Percentiles rank a stretch among this genome's conserved stretches.
phyloP scores from a whole-genome alignment of 2,888 invertebrate species.

The Hydroisotoma schaefferi region DNA sequence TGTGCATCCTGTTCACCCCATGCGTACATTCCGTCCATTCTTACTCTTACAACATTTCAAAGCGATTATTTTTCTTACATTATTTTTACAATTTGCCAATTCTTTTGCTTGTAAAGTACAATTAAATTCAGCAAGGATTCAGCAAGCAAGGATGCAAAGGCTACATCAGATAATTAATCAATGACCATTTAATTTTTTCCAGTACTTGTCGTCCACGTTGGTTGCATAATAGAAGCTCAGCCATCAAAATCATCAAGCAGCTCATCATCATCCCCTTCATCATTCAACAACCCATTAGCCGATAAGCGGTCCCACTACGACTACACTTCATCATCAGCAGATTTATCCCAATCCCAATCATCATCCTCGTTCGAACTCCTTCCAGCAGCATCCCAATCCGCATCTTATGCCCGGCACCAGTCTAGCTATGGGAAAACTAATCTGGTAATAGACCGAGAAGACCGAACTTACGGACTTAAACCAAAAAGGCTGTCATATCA shows the following conservation, averaged over 20 bases:
- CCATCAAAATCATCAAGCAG: constrained; percentile 22
- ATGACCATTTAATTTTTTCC: constrained; percentile 26
- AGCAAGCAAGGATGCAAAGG: no score
- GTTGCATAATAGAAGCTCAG: constrained; percentile 46
- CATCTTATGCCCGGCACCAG: background rate
- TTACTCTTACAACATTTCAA: no score
- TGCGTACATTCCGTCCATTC: no score
- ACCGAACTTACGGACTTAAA: constrained; percentile 9
- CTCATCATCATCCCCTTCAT: background rate
- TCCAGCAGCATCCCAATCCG: constrained; percentile 28
- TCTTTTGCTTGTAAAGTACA: background rate
- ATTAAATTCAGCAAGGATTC: no score
- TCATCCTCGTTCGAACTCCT: constrained; percentile 17
- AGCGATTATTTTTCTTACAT: no score
- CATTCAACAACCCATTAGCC: background rate
- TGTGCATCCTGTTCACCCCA: no score
- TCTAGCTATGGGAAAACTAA: background rate
- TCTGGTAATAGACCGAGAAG: background rate
- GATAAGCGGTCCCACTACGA: background rate
- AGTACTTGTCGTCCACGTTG: constrained; percentile 47
- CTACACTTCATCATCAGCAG: background rate
- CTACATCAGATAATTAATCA: no score
- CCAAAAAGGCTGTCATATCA: background rate
- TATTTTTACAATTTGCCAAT: background rate
- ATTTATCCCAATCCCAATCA: no score